Conservation (phyloP, 2,888 invertebrate genomes). For the Vandiemenella viatica region DNA sequence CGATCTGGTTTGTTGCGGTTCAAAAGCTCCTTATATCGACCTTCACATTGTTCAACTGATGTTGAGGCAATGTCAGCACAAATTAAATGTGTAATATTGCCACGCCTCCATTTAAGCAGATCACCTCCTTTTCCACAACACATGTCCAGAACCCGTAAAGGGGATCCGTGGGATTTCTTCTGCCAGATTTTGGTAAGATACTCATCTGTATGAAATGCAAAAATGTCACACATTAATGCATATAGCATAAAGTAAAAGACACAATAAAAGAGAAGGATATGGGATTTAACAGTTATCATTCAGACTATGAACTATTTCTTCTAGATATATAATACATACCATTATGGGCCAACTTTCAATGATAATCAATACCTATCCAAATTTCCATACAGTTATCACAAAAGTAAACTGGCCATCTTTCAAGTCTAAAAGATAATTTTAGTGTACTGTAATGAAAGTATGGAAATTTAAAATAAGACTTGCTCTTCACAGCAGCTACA, state of each 20-base stretch:
- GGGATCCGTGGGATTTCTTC: constrained; percentile 41
- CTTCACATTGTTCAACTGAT: constrained; percentile 79
- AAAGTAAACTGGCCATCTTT: too few species aligned
- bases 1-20: constrained; percentile 13
- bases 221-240: neutral
- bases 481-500: too few species aligned
- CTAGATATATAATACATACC: too few species aligned
- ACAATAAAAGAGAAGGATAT: too few species aligned
- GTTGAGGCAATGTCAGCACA: constrained; percentile 89
- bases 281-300: too few species aligned
- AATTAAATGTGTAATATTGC: constrained; percentile 61
- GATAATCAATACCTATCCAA: too few species aligned
- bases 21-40: constrained; percentile 50
- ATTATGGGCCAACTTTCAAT: too few species aligned
- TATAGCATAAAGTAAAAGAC: neutral
- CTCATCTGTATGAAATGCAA: constrained; percentile 22
- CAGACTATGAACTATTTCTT: too few species aligned
- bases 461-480: too few species aligned
- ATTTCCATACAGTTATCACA: too few species aligned
- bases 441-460: too few species aligned
- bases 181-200: constrained; percentile 51
- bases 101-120: constrained; percentile 87
- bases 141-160: constrained; percentile 71
- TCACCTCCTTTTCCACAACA: constrained; percentile 99
- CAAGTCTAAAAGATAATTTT: too few species aligned